phyloP scores from a whole-genome alignment of 2,888 invertebrate genomes.

The Pachydiplax longipennis region DNA sequence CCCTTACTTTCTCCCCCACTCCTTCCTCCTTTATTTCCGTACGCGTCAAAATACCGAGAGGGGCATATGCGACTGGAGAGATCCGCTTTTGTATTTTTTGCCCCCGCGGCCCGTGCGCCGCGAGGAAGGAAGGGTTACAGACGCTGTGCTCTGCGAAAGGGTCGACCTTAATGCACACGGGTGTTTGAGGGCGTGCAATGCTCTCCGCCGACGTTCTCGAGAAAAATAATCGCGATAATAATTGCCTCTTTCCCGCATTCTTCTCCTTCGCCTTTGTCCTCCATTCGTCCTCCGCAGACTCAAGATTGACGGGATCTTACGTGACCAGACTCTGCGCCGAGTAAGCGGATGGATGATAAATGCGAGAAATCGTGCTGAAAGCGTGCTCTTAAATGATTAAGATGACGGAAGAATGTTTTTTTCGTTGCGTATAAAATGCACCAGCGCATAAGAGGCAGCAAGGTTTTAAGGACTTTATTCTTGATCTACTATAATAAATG shows the following conservation, averaged over 20 bases:
- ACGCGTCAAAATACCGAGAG: conserved; percentile 21
- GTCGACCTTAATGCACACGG: neutral
- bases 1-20: neutral
- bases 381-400: no score
- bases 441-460: no score
- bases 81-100: neutral
- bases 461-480: no score
- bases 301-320: neutral
- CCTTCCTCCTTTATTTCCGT: neutral
- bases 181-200: conserved; percentile 1
- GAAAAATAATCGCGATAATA: neutral
- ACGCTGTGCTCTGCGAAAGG: neutral
- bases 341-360: no score
- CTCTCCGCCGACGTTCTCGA: neutral
- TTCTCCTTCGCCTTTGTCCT: neutral
- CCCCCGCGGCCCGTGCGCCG: neutral
- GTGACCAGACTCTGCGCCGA: neutral
- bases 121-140: neutral
- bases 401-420: no score
- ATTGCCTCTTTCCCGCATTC: neutral
- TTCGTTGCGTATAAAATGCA: no score
- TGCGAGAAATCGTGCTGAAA: no score
- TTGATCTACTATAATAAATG: no score
- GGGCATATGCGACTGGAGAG: neutral
- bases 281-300: no score